Evolutionary conservation across 2,797 vertebrate species (phyloP).

Genomic region (Enteromius thamalakanensis): DNA sequence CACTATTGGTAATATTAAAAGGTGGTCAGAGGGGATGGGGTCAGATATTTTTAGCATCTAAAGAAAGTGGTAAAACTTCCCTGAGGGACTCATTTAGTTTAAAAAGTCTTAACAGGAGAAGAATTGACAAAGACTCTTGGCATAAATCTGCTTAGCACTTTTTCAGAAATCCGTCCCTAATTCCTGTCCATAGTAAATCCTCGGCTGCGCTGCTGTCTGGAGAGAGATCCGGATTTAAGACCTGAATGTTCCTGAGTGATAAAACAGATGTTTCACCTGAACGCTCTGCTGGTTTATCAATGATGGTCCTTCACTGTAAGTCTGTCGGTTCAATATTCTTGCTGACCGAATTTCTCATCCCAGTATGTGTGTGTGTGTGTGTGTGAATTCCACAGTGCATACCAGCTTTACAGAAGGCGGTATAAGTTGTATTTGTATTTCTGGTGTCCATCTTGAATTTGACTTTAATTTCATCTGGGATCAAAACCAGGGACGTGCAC

Average conservation of each 20-base stretch:
- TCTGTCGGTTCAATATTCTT: conserved; percentile 11
- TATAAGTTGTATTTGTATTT: not conserved
- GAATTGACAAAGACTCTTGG: conserved; percentile 14
- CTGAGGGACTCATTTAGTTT: not conserved
- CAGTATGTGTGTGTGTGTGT: not conserved
- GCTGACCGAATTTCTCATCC: not conserved
- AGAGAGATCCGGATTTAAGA: conserved; percentile 2
- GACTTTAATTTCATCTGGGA: not conserved
- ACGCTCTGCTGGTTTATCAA: not conserved
- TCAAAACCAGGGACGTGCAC: too few species aligned
- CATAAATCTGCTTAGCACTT: conserved; percentile 9
- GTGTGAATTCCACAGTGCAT: not conserved
- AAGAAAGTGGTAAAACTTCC: not conserved
- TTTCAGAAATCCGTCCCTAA: conserved; percentile 18
- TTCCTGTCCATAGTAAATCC: conserved; percentile 17
- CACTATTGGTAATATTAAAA: not conserved
- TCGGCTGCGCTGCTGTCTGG: conserved; percentile 15
- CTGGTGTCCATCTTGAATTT: not conserved
- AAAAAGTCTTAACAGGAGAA: not conserved
- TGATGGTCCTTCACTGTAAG: not conserved
- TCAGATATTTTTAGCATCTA: not conserved
- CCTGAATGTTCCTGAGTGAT: conserved; percentile 23
- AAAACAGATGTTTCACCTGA: conserved; percentile 17
- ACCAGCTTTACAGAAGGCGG: not conserved
- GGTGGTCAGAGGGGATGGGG: too few species aligned